Evolutionary conservation across 2,888 invertebrate species (phyloP).

Genomic region (Lasioglossum pauxillum): DNA sequence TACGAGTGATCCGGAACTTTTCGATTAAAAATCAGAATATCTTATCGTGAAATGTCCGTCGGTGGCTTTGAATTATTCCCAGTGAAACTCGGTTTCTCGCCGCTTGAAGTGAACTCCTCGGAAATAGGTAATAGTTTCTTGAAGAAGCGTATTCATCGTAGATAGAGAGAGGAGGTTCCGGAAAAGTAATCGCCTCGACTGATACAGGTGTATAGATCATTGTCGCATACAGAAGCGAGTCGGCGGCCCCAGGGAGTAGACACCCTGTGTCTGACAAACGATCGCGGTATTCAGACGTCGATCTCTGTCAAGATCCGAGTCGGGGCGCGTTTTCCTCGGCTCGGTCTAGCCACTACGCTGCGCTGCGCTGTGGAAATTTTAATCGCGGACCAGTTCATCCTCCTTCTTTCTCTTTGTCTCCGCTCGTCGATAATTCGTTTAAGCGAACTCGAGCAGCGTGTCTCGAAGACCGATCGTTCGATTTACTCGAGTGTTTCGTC

Average conservation of each 20-base stretch:
- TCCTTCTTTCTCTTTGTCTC: not conserved
- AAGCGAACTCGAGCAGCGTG: not conserved
- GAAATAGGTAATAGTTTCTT: constrained; percentile 1
- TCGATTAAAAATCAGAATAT: not conserved
- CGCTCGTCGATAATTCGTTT: constrained; percentile 26
- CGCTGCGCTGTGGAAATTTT: constrained; percentile 25
- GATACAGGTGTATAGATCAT: constrained; percentile 56
- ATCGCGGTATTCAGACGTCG: constrained; percentile 38
- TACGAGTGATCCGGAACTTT: not conserved
- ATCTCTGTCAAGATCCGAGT: constrained; percentile 52
- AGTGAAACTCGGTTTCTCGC: not conserved
- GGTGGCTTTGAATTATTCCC: not conserved
- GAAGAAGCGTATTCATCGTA: not conserved
- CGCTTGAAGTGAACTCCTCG: not conserved
- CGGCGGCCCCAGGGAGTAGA: constrained; percentile 41
- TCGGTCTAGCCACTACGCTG: constrained; percentile 41
- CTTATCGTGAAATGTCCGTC: not conserved
- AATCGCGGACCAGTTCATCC: not conserved
- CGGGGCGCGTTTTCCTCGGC: constrained; percentile 32
- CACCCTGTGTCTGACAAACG: constrained; percentile 56
- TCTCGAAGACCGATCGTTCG: constrained; percentile 31
- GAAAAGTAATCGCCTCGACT: constrained; percentile 43
- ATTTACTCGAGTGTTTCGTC: not conserved
- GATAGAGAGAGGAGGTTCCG: constrained; percentile 19
- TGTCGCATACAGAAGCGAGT: constrained; percentile 32